These are phyloP conservation scores for Erebia aethiops DNA, from an alignment of 2,888 invertebrate genomes.

Conservation along the genomic window DNA sequence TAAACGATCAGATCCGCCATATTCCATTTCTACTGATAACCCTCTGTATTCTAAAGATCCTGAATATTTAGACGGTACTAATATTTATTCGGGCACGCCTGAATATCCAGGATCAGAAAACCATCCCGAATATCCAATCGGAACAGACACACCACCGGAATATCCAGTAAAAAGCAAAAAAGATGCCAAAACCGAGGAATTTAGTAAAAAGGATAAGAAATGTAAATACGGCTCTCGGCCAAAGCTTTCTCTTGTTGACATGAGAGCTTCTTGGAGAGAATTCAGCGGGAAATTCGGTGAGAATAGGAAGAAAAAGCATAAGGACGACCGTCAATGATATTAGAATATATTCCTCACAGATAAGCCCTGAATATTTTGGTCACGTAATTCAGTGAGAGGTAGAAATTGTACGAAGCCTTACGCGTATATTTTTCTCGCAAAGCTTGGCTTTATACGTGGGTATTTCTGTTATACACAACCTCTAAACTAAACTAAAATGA, in stretches of 20 bases:
- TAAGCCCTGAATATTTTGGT: neutral
- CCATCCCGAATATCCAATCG: neutral
- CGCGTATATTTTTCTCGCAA: no score
- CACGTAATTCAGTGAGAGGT: no score
- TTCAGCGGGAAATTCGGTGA: constrained; percentile 60
- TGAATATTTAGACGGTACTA: constrained; percentile 15
- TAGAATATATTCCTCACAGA: neutral
- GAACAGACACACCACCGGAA: constrained; percentile 17
- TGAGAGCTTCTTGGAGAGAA: constrained; percentile 60
- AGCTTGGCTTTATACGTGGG: no score
- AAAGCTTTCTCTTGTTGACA: constrained; percentile 54
- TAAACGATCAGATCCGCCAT: neutral
- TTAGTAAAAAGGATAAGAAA: constrained; percentile 33
- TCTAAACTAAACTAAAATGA: no score
- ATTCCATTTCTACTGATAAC: neutral
- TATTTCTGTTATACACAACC: no score
- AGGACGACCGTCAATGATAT: constrained; percentile 44
- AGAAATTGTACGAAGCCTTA: no score
- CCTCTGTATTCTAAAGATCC: constrained; percentile 8
- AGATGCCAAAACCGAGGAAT: constrained; percentile 14
- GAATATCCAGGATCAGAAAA: constrained; percentile 18
- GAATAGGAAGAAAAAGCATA: constrained; percentile 53
- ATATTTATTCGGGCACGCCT: constrained; percentile 1
- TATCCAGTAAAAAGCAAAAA: constrained; percentile 26
- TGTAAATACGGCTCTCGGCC: constrained; percentile 38